Percentiles rank a stretch among this genome's conserved stretches.
Conservation (phyloP, 2,113 vertebrate genomes). For the Tyto alba region DNA sequence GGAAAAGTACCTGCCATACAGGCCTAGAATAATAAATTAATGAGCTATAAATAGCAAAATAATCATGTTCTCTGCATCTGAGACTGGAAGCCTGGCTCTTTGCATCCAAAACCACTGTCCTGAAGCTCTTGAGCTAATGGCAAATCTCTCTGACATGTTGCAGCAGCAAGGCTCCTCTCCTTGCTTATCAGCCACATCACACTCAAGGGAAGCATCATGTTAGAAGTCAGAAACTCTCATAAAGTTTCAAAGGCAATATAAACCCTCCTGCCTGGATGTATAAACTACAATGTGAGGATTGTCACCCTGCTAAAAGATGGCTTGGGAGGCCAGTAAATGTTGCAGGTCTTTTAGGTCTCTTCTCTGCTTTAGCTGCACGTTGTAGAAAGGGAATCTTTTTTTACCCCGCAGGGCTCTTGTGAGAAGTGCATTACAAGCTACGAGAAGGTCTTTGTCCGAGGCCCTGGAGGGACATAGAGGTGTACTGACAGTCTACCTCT, state of each 20-base stretch:
- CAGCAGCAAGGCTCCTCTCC: neutral
- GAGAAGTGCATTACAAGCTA: neutral
- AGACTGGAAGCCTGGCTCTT: neutral
- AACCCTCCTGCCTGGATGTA: neutral
- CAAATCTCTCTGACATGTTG: neutral
- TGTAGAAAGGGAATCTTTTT: neutral
- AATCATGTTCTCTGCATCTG: neutral
- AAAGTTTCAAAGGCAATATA: neutral
- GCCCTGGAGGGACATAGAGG: neutral
- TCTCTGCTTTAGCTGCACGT: neutral
- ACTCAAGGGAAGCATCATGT: neutral
- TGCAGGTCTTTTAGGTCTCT: neutral
- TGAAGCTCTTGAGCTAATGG: neutral
- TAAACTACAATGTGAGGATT: neutral
- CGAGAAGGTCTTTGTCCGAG: neutral
- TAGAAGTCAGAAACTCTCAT: neutral
- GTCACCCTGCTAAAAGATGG: neutral
- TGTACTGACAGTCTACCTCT: no score
- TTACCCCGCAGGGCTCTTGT: neutral
- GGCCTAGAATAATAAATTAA: conserved; percentile 33
- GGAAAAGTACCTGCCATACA: neutral
- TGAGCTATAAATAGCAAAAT: neutral
- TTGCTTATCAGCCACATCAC: neutral
- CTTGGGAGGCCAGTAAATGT: neutral
- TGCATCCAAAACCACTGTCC: neutral